phyloP scores from a whole-genome alignment of 2,888 invertebrate genomes.

The Nomada fucata region DNA sequence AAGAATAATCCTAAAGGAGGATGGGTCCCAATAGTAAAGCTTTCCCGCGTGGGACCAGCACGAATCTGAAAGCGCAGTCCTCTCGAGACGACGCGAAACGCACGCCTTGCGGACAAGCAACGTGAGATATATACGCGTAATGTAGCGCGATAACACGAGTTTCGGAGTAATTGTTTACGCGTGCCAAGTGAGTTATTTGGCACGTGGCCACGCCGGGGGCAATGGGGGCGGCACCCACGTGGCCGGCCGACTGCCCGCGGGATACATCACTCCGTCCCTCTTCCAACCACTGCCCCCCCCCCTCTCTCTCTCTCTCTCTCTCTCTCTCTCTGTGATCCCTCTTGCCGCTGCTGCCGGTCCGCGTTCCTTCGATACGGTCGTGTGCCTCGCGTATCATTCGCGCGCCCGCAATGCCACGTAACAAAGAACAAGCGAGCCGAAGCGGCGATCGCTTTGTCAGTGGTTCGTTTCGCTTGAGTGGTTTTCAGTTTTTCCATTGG shows the following conservation, averaged over 20 bases:
- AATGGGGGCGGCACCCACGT: slow-evolving; percentile 74
- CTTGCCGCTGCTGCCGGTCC: slow-evolving; percentile 19
- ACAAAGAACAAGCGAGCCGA: slow-evolving; percentile 11
- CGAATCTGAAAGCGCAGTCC: slow-evolving; percentile 22
- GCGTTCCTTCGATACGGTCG: slow-evolving; percentile 10
- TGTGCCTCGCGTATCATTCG: slow-evolving; percentile 35
- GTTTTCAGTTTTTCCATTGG: too few species aligned
- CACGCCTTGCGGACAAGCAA: slow-evolving; percentile 61
- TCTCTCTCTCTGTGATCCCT: slow-evolving; percentile 7
- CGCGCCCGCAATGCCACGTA: slow-evolving; percentile 35
- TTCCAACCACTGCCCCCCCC: slow-evolving; percentile 21
- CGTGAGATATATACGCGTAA: slow-evolving; percentile 73
- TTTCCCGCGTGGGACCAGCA: slow-evolving; percentile 37
- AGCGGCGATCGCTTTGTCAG: too few species aligned
- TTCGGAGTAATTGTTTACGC: slow-evolving; percentile 82
- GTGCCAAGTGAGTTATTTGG: slow-evolving; percentile 83
- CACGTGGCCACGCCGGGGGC: slow-evolving; percentile 74
- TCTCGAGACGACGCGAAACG: slow-evolving; percentile 56
- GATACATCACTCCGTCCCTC: slow-evolving; percentile 49
- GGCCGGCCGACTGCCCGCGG: slow-evolving; percentile 72
- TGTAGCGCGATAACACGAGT: slow-evolving; percentile 78
- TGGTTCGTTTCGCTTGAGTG: too few species aligned
- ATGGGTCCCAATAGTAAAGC: background rate
- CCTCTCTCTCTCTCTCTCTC: background rate
- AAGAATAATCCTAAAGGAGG: background rate